Base-by-base conservation (phyloP, 1,140 invertebrate species). In the Diachasma alloeum region DNA sequence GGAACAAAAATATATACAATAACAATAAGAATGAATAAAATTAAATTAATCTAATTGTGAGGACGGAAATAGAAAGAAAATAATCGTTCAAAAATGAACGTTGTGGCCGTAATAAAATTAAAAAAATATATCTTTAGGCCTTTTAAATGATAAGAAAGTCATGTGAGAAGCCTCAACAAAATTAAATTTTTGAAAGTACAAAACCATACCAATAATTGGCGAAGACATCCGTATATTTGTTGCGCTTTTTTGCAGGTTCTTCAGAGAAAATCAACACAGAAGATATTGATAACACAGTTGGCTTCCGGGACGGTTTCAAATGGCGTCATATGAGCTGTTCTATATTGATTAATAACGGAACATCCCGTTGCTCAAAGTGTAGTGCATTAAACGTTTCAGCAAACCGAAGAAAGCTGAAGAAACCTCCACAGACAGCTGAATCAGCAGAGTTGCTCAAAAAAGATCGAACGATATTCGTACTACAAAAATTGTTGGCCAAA, bases 281-380 rank as follows among this genome's bases (percentile, higher is more conserved):
- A 78, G 71, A 84, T 19, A 72, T 81, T 4, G 82, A 83, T 73
- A 81, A 77, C 59, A 78, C 73, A 63, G 15, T 80, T 31, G 83
- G 79, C n/a, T 82, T 79, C 53, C 78, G 79, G 73, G 87, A 88
- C 78, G 87, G 84, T 31, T 73, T 83, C 6, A 85, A 83, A 74
- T 87, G 87, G 86, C 83, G 87, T 75, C 86, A 88, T 26, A 72
- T 80, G 31, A 80, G 82, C 59, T 89, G 88, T 82, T 75, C 84
- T 1, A 77, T 89, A 70, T 80, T 89, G 46, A 56, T 89, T 26
- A 82, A 84, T 66, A 83, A 84, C 39, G 82, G 82, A 24, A 77
- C 81, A 11, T 5, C 73, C 0, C 79, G 74, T 56, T 89, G 88
- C 77, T 80, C 81, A 39, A 87, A 83, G 79, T 89, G 88, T 67